Evolutionary conservation across 1,140 invertebrate species (phyloP).

Genomic region (Drosophila kikkawai): DNA sequence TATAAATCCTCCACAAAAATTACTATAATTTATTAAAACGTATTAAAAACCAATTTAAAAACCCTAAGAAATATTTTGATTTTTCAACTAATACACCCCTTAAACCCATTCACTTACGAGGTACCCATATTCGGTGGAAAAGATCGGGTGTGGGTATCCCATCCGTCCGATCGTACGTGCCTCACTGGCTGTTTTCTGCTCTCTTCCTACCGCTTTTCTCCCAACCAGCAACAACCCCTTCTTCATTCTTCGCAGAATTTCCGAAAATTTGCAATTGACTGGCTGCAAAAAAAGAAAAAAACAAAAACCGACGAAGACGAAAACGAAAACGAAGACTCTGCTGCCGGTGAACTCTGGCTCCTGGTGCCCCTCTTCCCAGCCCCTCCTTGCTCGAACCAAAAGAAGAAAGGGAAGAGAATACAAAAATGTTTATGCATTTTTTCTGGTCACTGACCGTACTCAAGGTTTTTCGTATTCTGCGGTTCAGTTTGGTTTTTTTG

Average conservation of each 20-base stretch:
- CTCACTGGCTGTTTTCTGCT: conserved; percentile 27
- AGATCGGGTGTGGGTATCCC: conserved; percentile 32
- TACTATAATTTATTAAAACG: no score
- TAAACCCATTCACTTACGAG: background rate
- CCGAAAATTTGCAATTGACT: conserved; percentile 83
- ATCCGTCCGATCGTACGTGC: conserved; percentile 59
- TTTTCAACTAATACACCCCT: background rate
- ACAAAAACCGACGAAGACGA: conserved; percentile 26
- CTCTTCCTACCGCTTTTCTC: conserved; percentile 11
- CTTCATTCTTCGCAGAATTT: conserved; percentile 56
- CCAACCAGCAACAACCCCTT: conserved; percentile 15
- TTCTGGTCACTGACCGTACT: conserved; percentile 83
- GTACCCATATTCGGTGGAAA: conserved; percentile 34
- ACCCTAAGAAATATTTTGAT: no score
- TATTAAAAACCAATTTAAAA: background rate
- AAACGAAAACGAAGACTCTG: conserved; percentile 19
- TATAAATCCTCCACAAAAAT: no score
- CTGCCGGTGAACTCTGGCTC: conserved; percentile 28
- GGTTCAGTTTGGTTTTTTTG: conserved; percentile 41
- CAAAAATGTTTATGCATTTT: conserved; percentile 84
- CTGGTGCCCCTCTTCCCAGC: conserved; percentile 2
- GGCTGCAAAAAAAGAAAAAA: conserved; percentile 44
- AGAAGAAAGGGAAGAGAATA: conserved; percentile 57
- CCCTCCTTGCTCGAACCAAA: conserved; percentile 11
- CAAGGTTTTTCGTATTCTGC: conserved; percentile 82